phyloP scores from a whole-genome alignment of 64 coral and sea anemone species.

The Montipora cactus region DNA sequence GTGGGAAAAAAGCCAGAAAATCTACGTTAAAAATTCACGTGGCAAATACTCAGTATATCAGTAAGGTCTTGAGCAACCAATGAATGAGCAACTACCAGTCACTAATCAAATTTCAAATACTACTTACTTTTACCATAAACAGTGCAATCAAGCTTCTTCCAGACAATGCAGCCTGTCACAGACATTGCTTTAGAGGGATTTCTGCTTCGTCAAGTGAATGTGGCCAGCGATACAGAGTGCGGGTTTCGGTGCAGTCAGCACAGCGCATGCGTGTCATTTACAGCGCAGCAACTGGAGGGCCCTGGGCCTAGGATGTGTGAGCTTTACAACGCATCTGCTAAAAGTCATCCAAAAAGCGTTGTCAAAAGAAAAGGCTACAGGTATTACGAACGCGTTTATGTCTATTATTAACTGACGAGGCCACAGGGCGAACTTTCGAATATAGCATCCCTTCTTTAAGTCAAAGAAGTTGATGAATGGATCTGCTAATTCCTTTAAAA shows the following conservation, averaged over 20 bases:
- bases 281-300: background rate
- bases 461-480: too few relatives aligned
- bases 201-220: background rate
- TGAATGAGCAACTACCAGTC: too few relatives aligned
- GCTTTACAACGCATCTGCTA: constrained; percentile 11
- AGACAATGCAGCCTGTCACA: background rate
- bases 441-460: background rate
- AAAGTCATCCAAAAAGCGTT: constrained; percentile 7
- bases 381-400: constrained; percentile 13
- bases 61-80: too few relatives aligned
- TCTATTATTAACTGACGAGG: background rate
- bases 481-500: too few relatives aligned
- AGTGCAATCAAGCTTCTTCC: constrained; percentile 1
- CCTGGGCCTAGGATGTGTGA: constrained; percentile 33
- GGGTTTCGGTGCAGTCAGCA: constrained; percentile 41
- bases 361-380: constrained; percentile 29
- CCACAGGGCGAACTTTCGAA: background rate
- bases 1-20: too few relatives aligned
- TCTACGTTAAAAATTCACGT: too few relatives aligned
- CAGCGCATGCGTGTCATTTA: constrained; percentile 38
- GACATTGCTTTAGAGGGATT: constrained; percentile 19
- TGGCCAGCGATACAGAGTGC: constrained; percentile 18
- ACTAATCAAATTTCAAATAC: background rate
- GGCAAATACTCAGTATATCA: too few relatives aligned
- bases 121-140: background rate